Evolutionary conservation across 2,113 vertebrate genomes (phyloP).

Genomic region (Leptosomus discolor): DNA sequence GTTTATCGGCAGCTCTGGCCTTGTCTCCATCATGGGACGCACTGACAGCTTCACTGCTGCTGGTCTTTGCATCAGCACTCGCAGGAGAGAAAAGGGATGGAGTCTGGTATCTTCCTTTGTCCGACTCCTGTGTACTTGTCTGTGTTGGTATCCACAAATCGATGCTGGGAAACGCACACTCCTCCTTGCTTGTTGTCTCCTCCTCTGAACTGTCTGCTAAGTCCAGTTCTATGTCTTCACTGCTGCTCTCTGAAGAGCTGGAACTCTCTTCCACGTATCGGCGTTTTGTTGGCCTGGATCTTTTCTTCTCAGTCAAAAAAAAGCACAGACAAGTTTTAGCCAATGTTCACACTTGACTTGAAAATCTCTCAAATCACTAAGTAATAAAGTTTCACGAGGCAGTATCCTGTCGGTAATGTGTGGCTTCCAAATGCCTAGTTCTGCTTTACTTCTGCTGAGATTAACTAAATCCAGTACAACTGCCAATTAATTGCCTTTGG

Average conservation of each 20-base stretch:
- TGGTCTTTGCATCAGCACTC: neutral
- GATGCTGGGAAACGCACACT: constrained; percentile 56
- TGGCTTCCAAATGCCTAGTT: neutral
- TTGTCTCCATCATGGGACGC: neutral
- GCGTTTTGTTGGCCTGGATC: neutral
- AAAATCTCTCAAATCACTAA: neutral
- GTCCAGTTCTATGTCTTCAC: constrained; percentile 41
- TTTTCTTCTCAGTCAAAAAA: neutral
- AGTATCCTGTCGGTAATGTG: neutral
- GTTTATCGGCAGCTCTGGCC: rapidly evolving
- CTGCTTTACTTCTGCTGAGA: neutral
- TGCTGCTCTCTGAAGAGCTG: constrained; percentile 23
- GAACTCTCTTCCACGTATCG: neutral
- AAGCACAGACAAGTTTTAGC: neutral
- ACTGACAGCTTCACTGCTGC: neutral
- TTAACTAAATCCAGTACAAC: neutral
- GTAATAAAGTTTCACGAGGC: neutral
- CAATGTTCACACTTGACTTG: neutral
- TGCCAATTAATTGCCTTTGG: neutral
- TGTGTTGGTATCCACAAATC: constrained; percentile 80
- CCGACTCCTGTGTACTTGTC: rapidly evolving
- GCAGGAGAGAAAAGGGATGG: neutral
- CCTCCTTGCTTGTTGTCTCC: neutral
- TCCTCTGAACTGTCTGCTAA: neutral
- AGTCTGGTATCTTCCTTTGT: neutral